Base-by-base conservation (phyloP, 2,888 invertebrate species). In the Lasioglossum malachurum region DNA sequence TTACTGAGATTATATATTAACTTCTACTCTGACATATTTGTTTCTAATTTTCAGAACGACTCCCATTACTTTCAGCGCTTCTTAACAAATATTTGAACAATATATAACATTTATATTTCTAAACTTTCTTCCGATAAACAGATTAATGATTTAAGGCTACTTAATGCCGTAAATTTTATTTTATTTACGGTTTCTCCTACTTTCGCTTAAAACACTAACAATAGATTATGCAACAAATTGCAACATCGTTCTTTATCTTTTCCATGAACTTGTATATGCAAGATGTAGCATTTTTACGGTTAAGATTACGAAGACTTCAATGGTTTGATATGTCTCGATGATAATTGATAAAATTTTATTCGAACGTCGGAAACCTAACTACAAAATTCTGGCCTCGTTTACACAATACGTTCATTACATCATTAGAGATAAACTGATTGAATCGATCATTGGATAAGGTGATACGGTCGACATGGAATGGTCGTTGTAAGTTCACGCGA, bases 381-480 rank as follows among this genome's bases (percentile, higher is more conserved):
- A 31, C 5, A n/a, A 71, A 71, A 71, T 31, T 38, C 27, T 53
- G 46, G n/a, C 78, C n/a, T 53, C 23, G 35, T 60, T 60, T 46
- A 23, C n/a, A 64, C 38, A 46, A 46, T 38, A 74, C 64, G 35
- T 71, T 41, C 27, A 41, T n/a, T 19, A 49, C 27, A n/a, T 16
- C 49, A 19, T 19, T 69, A 14, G 38, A 53, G 46, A 49, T 23
- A 53, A 16, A 27, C 53, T 69, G 74, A 27, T 71, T n/a, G 19
- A 23, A 7, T 57, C 44, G 44, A 75, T 73, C 41, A 72, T 67
- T 75, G 27, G 35, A 57, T 69, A 69, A 31, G 71, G 76, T 75
- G 84, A 83, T 85, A 87, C 85, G 88, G 84, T 82, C 81, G 82
- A 85, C 75, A 49, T 89, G 91, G 91, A 90, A 90, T 90, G 89